These are phyloP conservation scores for Hemiscyllium ocellatum DNA, from an alignment of 2,113 vertebrate species.

Conservation along the genomic window DNA sequence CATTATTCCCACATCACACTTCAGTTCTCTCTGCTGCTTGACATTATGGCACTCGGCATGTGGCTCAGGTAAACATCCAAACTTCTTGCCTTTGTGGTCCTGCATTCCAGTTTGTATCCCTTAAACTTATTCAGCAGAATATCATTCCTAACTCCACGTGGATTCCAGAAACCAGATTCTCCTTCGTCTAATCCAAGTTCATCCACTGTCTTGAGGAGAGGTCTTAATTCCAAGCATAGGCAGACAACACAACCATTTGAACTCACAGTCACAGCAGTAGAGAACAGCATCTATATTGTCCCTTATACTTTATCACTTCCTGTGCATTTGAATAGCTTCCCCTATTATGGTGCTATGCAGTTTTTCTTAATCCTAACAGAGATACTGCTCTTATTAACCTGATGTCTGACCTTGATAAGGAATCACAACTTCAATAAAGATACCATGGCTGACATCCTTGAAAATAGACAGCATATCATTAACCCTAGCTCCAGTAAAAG, in stretches of 20 bases:
- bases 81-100: no score
- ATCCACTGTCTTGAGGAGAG: not conserved
- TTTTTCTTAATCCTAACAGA: not conserved
- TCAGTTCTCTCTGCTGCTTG: no score
- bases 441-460: not conserved
- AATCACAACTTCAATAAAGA: not conserved
- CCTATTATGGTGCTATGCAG: not conserved
- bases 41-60: no score
- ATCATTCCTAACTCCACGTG: no score
- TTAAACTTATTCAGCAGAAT: no score
- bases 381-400: not conserved
- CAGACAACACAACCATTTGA: not conserved
- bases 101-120: no score
- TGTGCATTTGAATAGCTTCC: not conserved
- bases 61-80: no score
- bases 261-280: not conserved
- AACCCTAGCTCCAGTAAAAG: not conserved
- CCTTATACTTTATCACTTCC: not conserved
- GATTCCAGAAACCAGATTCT: no score
- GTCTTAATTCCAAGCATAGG: not conserved
- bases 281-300: not conserved
- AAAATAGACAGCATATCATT: not conserved
- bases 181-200: not conserved
- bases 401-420: not conserved
- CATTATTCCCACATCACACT: no score